Evolutionary conservation across 2,113 vertebrate genomes (phyloP).

Genomic region (Oreochromis niloticus): DNA sequence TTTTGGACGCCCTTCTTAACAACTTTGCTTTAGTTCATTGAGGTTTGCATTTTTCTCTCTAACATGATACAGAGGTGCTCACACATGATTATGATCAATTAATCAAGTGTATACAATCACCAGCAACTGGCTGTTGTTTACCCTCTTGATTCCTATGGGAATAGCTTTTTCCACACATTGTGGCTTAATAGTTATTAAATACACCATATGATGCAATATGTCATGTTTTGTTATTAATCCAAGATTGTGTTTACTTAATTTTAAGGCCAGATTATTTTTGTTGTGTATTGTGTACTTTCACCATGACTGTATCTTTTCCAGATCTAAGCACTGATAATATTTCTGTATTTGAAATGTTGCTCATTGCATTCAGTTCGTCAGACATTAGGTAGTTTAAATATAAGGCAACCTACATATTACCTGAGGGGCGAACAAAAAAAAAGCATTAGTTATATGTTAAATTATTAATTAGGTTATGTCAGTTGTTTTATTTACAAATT

Average conservation of each 20-base stretch:
- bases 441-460: conserved; percentile 16
- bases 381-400: conserved; percentile 16
- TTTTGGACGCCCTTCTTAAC: neutral
- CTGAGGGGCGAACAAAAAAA: neutral
- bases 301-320: neutral
- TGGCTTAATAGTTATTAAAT: neutral
- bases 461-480: neutral
- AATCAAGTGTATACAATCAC: neutral
- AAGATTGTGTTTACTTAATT: neutral
- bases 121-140: neutral
- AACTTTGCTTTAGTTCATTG: neutral
- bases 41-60: neutral
- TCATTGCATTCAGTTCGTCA: neutral
- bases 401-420: neutral
- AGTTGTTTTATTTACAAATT: neutral
- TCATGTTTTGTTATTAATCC: neutral
- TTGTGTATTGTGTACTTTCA: neutral
- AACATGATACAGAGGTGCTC: neutral
- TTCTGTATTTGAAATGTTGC: neutral
- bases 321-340: neutral
- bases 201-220: neutral
- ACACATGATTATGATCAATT: neutral
- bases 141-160: neutral
- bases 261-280: neutral
- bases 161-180: neutral